Evolutionary conservation across 2,113 vertebrate species (phyloP), one percentile per base, ranked within the genome.

Genomic region (Poecilia latipinna): DNA sequence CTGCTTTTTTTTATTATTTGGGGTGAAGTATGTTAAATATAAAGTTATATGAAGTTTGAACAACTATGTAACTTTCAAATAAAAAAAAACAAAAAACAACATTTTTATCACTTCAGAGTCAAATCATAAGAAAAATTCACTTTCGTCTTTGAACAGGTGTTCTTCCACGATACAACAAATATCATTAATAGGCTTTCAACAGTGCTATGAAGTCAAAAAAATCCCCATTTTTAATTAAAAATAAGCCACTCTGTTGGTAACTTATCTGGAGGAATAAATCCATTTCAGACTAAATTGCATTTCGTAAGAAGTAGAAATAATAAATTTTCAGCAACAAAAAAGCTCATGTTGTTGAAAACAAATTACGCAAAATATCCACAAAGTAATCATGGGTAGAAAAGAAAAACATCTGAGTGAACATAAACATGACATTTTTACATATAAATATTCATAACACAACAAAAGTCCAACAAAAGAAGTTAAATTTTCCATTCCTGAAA

Each of bases 21-120:
- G 22, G 22, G 11, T 39, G 35, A 65, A 37, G 11, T 78, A 28
- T 83, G 78, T 82, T 73, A 77, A 70, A 82, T 35, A 24, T 66
- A 63, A 75, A 24, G 39, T 31, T 32, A 4, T 26, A 19, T 28
- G 33, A 3, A 68, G 61, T 42, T 65, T 19, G 26, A 17, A 19
- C 29, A 61, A 33, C 68, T 68, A 4, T 54, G 6, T 37, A 28
- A 35, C 17, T 72, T 72, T 11, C 44, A 1, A 6, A n/a, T n/a
- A n/a, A n/a, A n/a, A n/a, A 17, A 42, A 42, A 37, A 37, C 10
- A 37, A n/a, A n/a, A n/a, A n/a, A 32, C 37, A 22, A 17, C 57
- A n/a, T 12, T 4, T 33, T 4, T 28, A 13, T 29, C 24, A 31
- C 32, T 61, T 35, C 19, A 12, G 5, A 28, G 4, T 65, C 29